These are phyloP conservation scores for Orthosia gothica DNA, from an alignment of 2,888 invertebrate genomes.

Conservation along the genomic window DNA sequence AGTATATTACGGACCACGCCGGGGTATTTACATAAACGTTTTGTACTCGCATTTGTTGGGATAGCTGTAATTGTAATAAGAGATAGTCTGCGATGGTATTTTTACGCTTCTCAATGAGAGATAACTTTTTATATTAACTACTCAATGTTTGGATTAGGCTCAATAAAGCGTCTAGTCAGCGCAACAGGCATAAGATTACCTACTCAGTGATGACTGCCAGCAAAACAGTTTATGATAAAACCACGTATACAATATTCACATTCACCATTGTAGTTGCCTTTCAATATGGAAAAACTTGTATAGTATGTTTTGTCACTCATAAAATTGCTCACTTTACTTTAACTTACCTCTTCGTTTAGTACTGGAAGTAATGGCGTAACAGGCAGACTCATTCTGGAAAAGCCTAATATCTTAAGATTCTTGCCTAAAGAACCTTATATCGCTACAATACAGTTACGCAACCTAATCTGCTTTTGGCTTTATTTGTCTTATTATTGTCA, in stretches of 20 bases:
- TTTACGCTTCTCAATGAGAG: background rate
- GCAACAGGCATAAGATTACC: background rate
- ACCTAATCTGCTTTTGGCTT: constrained; percentile 17
- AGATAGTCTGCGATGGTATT: constrained; percentile 10
- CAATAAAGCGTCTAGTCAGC: background rate
- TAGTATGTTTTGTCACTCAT: background rate
- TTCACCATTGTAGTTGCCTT: no score
- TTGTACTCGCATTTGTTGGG: constrained; percentile 35
- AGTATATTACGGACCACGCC: constrained; percentile 43
- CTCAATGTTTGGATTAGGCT: constrained; percentile 28
- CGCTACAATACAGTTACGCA: background rate
- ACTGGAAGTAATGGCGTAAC: no score
- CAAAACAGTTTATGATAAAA: no score
- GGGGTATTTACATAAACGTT: constrained; percentile 50
- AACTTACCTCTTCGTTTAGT: no score
- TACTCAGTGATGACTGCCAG: background rate
- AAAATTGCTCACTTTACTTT: background rate
- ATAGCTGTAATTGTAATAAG: constrained; percentile 29
- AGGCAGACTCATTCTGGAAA: no score
- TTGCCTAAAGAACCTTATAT: background rate
- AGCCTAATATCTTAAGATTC: no score
- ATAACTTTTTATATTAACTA: background rate
- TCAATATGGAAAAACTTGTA: background rate
- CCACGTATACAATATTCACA: no score
- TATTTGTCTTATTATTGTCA: constrained; percentile 18